A percentile compares a stretch with the other conserved stretches of the same genome.
These are phyloP conservation scores for Lochmaea crataegi DNA, from an alignment of 2,888 invertebrate species.

Conservation along the genomic window DNA sequence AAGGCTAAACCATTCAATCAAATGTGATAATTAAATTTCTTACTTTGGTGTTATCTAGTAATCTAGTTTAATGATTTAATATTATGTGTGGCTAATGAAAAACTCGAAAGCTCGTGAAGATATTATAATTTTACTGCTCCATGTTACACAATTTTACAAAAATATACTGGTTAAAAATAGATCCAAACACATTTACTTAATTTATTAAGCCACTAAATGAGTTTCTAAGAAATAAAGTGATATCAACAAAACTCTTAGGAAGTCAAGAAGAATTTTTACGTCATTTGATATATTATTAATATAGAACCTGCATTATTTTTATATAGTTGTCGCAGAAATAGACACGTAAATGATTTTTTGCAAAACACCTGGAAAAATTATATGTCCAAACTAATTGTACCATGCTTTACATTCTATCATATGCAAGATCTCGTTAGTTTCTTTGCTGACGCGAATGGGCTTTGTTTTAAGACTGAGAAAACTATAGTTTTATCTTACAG, in stretches of 20 bases:
- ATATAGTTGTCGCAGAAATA: background rate
- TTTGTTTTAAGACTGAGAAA: too few relatives aligned
- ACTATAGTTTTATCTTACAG: too few relatives aligned
- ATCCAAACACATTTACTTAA: slow-evolving; percentile 16
- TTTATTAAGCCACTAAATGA: slow-evolving; percentile 13
- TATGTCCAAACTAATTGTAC: too few relatives aligned
- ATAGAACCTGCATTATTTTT: background rate
- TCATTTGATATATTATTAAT: slow-evolving; percentile 2
- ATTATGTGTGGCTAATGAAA: slow-evolving; percentile 9
- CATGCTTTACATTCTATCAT: too few relatives aligned
- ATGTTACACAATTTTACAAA: slow-evolving; percentile 24
- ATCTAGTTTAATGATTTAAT: slow-evolving; percentile 1
- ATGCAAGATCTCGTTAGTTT: too few relatives aligned
- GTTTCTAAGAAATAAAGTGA: background rate
- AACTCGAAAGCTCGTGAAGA: slow-evolving; percentile 5
- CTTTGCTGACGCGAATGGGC: too few relatives aligned
- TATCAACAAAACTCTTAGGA: slow-evolving; percentile 8
- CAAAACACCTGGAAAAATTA: background rate
- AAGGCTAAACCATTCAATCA: too few relatives aligned
- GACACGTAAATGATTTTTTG: background rate
- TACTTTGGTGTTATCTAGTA: background rate
- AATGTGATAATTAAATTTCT: too few relatives aligned
- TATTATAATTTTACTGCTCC: slow-evolving; percentile 14
- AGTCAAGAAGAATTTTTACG: background rate
- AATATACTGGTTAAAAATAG: slow-evolving; percentile 16